phyloP scores from a whole-genome alignment of 2,888 invertebrate species.

The Plagodis pulveraria region DNA sequence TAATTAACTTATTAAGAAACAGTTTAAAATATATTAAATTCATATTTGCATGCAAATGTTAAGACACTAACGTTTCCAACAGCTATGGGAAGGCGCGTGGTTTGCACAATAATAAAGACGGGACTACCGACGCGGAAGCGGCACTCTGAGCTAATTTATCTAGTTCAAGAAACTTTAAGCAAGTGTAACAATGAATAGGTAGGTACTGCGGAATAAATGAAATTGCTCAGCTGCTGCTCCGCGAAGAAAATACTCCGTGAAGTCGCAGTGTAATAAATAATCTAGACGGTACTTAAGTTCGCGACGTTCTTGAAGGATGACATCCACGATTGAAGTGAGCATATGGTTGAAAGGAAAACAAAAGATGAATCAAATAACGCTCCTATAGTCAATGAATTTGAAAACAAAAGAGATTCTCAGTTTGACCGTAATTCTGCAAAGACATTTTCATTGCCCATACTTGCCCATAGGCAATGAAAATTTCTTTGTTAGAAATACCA shows the following conservation, averaged over 20 bases:
- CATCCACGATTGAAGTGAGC: not conserved
- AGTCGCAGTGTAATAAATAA: conserved; percentile 25
- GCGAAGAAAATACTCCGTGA: conserved; percentile 47
- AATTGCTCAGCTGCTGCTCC: conserved; percentile 56
- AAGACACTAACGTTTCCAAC: conserved; percentile 1
- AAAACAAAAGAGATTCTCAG: no score
- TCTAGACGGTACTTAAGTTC: conserved; percentile 23
- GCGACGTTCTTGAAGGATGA: conserved; percentile 6
- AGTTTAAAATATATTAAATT: not conserved
- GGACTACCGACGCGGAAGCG: conserved; percentile 24
- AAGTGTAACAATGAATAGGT: conserved; percentile 52
- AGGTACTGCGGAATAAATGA: conserved; percentile 57
- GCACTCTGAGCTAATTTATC: conserved; percentile 48
- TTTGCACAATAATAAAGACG: conserved; percentile 35
- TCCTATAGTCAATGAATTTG: no score
- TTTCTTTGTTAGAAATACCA: no score
- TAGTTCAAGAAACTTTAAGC: conserved; percentile 52
- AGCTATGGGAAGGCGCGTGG: conserved; percentile 18
- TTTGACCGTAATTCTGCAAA: no score
- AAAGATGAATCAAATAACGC: no score
- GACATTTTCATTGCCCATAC: no score
- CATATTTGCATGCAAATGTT: conserved; percentile 3
- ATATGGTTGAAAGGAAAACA: no score
- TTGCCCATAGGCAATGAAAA: no score
- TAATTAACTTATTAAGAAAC: no score